Percentiles rank a stretch among this genome's conserved stretches.
These are phyloP conservation scores for Thomomys bottae DNA, from an alignment of 2,113 vertebrate genomes.

Conservation along the genomic window DNA sequence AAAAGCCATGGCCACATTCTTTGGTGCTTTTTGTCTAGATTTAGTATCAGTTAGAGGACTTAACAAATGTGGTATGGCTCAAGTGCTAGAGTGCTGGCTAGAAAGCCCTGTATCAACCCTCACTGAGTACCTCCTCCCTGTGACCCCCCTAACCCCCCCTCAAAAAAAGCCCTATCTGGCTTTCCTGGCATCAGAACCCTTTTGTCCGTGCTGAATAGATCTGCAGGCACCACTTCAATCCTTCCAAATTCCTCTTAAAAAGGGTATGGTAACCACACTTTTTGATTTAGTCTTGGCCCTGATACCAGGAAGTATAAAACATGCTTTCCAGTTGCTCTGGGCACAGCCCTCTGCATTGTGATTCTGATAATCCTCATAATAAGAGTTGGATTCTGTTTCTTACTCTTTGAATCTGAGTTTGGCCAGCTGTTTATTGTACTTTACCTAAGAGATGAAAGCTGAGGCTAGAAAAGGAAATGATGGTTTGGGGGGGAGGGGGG, in stretches of 20 bases:
- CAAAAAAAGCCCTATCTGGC: not conserved
- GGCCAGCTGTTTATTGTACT: not conserved
- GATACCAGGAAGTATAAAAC: not conserved
- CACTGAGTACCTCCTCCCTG: too few species aligned
- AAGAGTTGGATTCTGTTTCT: not conserved
- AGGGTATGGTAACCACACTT: not conserved
- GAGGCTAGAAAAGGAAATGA: not conserved
- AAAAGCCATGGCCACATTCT: not conserved
- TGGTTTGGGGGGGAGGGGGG: not conserved
- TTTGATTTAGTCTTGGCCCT: not conserved
- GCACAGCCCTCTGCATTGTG: not conserved
- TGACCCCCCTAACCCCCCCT: too few species aligned
- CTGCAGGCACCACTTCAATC: not conserved
- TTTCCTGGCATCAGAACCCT: not conserved
- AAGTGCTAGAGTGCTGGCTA: too few species aligned
- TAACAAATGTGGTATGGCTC: not conserved
- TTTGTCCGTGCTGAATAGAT: conserved; percentile 5
- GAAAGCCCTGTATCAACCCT: too few species aligned
- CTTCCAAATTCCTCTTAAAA: not conserved
- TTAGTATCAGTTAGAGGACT: not conserved
- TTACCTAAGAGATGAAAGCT: not conserved
- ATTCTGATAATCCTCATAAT: not conserved
- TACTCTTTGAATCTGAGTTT: not conserved
- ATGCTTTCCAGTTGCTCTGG: not conserved
- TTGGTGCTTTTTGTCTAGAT: not conserved